Evolutionary conservation across 2,113 vertebrate genomes (phyloP), one percentile per base, ranked within the genome.

Genomic region (Cathartes aura): DNA sequence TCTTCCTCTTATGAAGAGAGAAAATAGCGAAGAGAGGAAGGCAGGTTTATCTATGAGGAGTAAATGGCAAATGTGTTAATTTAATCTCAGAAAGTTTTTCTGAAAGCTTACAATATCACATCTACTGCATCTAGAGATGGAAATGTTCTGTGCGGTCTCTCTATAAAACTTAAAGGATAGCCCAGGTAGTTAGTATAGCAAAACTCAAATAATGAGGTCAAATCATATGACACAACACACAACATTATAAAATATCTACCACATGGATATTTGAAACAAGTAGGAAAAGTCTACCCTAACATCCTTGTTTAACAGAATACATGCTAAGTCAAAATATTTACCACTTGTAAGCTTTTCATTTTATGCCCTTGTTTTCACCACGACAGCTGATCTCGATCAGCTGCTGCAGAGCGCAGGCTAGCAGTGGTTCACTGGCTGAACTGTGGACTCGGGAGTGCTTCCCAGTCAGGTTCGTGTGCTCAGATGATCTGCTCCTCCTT

Each of bases 261-360:
- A 15, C 8, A 26, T 0, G 2, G 21, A 12, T 72, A 40, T 52
- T 59, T 84, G 32, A 76, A 94, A 75, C 23, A 58, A 38, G 26
- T 8, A 84, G 26, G 16, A 74, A 68, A 78, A 85, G 3, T 2
- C 2, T 59, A 52, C 38, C n/a, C 3, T 55, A 72, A 43, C 8
- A 43, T 34, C 2, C 9, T 67, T 56, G 7, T 67, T 75, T 75
- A 66, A 47, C 6, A 30, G 74, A 70, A 40, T 48, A 18, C 11
- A 21, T 14, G 11, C 10, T 40, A 40, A 71, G 34, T 47, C 12
- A 89, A 66, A 87, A 29, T 58, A 47, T 36, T 59, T 59, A 42
- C 16, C 23, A 40, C 3, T 40, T 40, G 0, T 45, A 63, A 78
- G 2, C 1, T 59, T 64, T 59, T 70, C 18, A 14, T 6, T 0